Evolutionary conservation across 1,140 invertebrate genomes (phyloP), one percentile per base, ranked within the genome.

Genomic region (Trachymyrmex septentrionalis): DNA sequence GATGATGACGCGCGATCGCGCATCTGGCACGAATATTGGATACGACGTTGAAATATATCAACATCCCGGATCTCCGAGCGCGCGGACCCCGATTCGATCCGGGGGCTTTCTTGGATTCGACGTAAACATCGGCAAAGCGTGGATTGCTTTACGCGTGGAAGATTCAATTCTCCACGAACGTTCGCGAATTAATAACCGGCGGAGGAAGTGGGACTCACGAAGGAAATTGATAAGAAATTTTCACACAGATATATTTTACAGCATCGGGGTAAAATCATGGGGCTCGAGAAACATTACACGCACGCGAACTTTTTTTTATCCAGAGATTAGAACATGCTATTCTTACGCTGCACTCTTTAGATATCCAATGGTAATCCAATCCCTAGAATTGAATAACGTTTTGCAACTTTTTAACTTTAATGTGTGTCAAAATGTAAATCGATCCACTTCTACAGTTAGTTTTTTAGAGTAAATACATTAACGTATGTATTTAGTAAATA

Each of bases 1-100:
- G 59, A 78, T 24, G 77, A 71, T 61, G 77, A 64, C 78, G 34
- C 66, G 34, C 50, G 50, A 82, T 73, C 53, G 66, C 80, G 55
- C 80, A 73, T 82, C 80, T 82, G 55, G 67, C 67, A 34, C 6
- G 6, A 34, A 34, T 34, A 30, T 61, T 55, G 38, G 19, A 30
- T 38, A 34, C 30, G 24, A 82, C 30, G 34, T 69, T 82, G 24
- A 24, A 61, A 24, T 38, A 14, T 61, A 24, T 27, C 57, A 73
- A 48, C 24, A 59, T 38, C 7, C 6, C 10, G 16, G 30, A 21
- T 78, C 59, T 21, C 44, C 24, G 67, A 30, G 66, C 14, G 12
- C 21, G 5, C 12, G 5, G 38, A 14, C 5, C 30, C 5, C 30
- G 30, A 50, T 44, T 19, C 57, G 44, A 30, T 4, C n/a, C n/a